Evolutionary conservation across 2,113 vertebrate genomes (phyloP), one percentile per base, ranked within the genome.

Genomic region (Dicentrarchus labrax): DNA sequence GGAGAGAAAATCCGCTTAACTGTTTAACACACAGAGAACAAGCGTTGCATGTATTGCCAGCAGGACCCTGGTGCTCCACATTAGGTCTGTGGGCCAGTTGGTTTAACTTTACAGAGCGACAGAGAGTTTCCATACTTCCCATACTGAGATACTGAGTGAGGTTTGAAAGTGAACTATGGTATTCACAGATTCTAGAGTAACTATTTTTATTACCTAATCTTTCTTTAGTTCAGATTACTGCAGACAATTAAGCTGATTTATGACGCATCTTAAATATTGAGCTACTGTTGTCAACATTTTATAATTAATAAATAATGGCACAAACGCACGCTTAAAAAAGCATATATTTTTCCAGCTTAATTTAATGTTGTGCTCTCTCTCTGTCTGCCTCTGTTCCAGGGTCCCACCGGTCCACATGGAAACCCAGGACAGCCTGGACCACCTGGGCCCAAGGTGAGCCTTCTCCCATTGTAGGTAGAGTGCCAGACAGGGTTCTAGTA

Each of bases 371-470:
- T 75, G 9, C 10, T 72, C 7, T 80, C 57, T 72, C 21, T 77
- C 16, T 78, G 13, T 57, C 53, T 88, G 68, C 50, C 6, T 78
- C 60, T 89, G 78, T 88, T 91, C 9, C 76, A 99, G 98, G 98
- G 98, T 85, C 93, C 96, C 65, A 86, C 95, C 72, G 98, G 98
- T 86, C 96, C 96, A 87, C 96, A 97, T 86, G 98, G 98, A 93
- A 99, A 95, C 86, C 97, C 97, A 71, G 98, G 98, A 53, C 92
- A 96, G 76, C 96, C 96, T 87, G 98, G 98, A 92, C 88, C 96
- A 82, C 96, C 96, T 85, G 98, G 98, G 82, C 94, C 93, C 77
- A 99, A 99, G 96, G 98, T 99, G 85, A 96, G 96, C 39, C 19
- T 67, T 64, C 1, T 74, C 4, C 5, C 8, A 56, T 41, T 6